Evolutionary conservation across 2,113 vertebrate genomes (phyloP).

Genomic region (Prietella phreatophila): DNA sequence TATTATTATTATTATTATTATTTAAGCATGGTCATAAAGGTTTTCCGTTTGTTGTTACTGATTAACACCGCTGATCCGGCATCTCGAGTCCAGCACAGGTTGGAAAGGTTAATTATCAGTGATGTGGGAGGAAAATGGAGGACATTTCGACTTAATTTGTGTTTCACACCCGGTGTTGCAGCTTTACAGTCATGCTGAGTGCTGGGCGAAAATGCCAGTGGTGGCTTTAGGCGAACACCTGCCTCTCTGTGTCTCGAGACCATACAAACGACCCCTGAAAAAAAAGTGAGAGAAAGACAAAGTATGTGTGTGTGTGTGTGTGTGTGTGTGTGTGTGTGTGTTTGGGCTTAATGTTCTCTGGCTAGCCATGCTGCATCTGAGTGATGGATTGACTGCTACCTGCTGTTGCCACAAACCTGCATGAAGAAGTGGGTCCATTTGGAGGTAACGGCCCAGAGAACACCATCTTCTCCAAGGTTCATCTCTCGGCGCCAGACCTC

Average conservation of each 20-base stretch:
- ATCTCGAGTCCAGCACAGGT: not conserved
- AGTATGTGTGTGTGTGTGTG: conserved; percentile 20
- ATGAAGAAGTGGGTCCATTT: conserved; percentile 35
- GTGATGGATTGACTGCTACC: conserved; percentile 53
- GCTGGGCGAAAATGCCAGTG: conserved; percentile 65
- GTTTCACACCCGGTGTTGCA: not conserved
- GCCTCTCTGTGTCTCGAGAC: conserved; percentile 61
- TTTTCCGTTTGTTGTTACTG: not conserved
- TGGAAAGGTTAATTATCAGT: not conserved
- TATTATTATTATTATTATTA: not conserved
- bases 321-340: conserved; percentile 39
- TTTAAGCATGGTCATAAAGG: conserved; percentile 1
- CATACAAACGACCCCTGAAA: conserved; percentile 58
- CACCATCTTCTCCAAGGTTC: conserved; percentile 18
- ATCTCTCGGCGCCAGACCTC: conserved; percentile 2
- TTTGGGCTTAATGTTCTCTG: conserved; percentile 43
- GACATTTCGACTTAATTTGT: not conserved
- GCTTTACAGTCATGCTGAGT: conserved; percentile 33
- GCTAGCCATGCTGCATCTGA: conserved; percentile 47
- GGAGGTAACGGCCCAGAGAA: conserved; percentile 22
- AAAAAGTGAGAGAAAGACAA: conserved; percentile 23
- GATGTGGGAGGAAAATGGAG: not conserved
- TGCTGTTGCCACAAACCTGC: conserved; percentile 42
- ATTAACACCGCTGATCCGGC: not conserved
- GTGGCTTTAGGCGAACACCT: conserved; percentile 66